A percentile compares a stretch with the other conserved stretches of the same genome.
These are phyloP conservation scores for Lampris incognitus DNA, from an alignment of 2,113 vertebrate species.

Conservation along the genomic window DNA sequence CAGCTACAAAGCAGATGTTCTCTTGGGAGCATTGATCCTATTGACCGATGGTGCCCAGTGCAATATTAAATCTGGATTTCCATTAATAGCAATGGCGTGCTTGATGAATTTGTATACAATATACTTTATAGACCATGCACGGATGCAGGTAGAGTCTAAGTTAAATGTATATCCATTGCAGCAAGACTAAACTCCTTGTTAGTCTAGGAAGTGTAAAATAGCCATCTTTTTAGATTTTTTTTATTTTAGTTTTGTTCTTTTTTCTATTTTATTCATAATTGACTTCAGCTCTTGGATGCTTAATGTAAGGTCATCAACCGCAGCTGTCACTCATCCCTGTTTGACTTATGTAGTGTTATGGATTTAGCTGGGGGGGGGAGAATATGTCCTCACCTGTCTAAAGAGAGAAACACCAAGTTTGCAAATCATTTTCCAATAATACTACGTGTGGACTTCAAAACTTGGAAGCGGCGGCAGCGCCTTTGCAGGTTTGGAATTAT, in stretches of 20 bases:
- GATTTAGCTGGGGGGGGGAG: not conserved
- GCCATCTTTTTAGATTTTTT: too few relatives aligned
- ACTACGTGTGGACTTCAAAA: not conserved
- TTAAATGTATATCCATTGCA: too few relatives aligned
- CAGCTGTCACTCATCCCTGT: not conserved
- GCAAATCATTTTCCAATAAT: constrained; percentile 32
- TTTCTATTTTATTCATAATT: too few relatives aligned
- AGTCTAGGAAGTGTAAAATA: too few relatives aligned
- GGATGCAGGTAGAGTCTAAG: not conserved
- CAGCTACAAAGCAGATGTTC: not conserved
- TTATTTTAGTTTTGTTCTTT: too few relatives aligned
- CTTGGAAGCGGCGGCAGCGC: not conserved
- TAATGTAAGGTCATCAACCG: not conserved
- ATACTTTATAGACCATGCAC: not conserved
- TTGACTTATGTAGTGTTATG: not conserved
- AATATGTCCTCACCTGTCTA: constrained; percentile 7
- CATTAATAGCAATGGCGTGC: not conserved
- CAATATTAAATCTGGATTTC: not conserved
- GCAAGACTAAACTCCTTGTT: too few relatives aligned
- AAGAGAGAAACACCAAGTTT: not conserved
- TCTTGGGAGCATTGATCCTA: not conserved
- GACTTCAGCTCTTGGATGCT: not conserved
- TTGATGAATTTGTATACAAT: not conserved
- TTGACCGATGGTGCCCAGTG: too few relatives aligned
- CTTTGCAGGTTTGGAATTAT: constrained; percentile 47